Base-by-base conservation (phyloP, 2,888 invertebrate genomes). In the Pomacea canaliculata region DNA sequence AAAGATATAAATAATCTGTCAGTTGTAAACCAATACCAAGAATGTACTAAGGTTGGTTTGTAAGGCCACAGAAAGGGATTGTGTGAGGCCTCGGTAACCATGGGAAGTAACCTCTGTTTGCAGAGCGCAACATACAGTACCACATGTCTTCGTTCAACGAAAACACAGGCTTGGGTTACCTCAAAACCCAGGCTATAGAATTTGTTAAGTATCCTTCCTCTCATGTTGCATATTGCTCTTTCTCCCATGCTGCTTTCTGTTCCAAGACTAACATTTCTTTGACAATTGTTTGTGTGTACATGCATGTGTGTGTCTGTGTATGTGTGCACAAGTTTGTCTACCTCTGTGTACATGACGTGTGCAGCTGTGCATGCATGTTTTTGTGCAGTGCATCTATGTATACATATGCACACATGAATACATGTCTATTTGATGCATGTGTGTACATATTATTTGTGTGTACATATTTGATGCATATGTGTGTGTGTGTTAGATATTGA, bases 141-240 rank as follows among this genome's bases (percentile, higher is more conserved):
- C 98, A 99, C 92, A 99, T 99, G 99, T 99, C 98, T 9, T 99
- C 98, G 80, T 99, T 99, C 92, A 97, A 99, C 84, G 99, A 99
- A 92, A 97, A 97, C 48, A 95, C 97, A 70, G 99, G 98, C 85
- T 94, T 99, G 92, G 97, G 96, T 91, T 97, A 96, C 91, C 93
- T 99, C 82, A 98, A 98, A 93, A 95, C 96, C 80, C 96, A 96
- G 88, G 96, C 98, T 76, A 97, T 99, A 77, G 99, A 99, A 92
- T 98, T 99, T 92, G 99, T 99, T 88, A 99, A 99, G 94, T 92
- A 91, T 91, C 89, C 90, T 89, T 90, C 67, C 27, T 59, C 48
- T 46, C 71, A 16, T 66, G n/a, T 27, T 18, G 10, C 10, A 16
- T 23, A 63, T 63, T 63, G 10, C 18, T 48, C 27, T 56, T 27